Base-by-base conservation (phyloP, 2,113 vertebrate genomes). In the Pelodiscus sinensis region DNA sequence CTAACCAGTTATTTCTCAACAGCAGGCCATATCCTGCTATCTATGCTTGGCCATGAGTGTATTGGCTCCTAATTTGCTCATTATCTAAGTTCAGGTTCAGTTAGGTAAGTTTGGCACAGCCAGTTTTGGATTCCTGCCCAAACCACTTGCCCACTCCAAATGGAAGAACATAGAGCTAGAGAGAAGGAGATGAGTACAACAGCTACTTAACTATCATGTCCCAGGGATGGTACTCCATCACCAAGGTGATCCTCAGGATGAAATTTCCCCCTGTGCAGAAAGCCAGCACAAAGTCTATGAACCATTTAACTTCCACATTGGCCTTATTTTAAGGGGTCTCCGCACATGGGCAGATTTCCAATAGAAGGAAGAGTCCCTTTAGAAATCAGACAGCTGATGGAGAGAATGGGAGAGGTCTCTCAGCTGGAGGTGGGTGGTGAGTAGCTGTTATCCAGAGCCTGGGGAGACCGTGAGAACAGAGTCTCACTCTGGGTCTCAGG, bases 391-490 rank as follows among this genome's bases (percentile, higher is more conserved):
- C 2, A 4, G 24, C 11, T 25, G 22, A 77, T 77, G 35, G 38
- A 44, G 12, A 27, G 21, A 90, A 85, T 93, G 25, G 60, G 57
- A 73, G 86, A 77, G 15, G 60, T 27, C n/a, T 60, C 58, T n/a
- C 55, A 62, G 8, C 15, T 25, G 3, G 56, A 44, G 24, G 24
- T 50, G 50, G 73, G 44, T 27, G 24, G 11, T 25, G 38, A 50
- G 44, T 50, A 50, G 38, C 25, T 89, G 93, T 57, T 89, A 78
- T 51, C 31, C 24, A 21, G 0, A 0, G 31, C 16, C 55, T 71
- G 75, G 19, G 92, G 83, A 90, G 80, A 93, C 85, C 89, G 88
- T 93, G 92, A 96, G 92, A 93, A 91, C n/a, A 60, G 79, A 54
- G 24, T 52, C 82, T 16, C 38, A 7, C 50, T 79, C 50, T 3